Evolutionary conservation across 1,140 invertebrate species (phyloP), one percentile per base, ranked within the genome.

Genomic region (Andricus grossulariae): DNA sequence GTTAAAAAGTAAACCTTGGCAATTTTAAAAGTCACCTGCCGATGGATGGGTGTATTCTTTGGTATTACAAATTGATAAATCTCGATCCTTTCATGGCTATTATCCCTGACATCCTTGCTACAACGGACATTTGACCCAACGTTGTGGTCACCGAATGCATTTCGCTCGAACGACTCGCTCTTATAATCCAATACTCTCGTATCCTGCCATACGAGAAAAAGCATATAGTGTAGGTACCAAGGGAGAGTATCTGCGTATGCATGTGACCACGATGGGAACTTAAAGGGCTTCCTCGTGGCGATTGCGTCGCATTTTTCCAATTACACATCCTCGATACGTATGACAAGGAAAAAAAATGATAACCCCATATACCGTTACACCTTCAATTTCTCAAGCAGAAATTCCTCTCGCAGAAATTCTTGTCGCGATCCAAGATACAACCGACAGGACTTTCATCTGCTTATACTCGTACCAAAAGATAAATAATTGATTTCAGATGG

Each of bases 131-230:
- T 66, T 66, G 60, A 66, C 60, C 60, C 60, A n/a, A 66, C 60
- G 16, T 66, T 66, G 60, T 66, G 60, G 60, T 66, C 60, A n/a
- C 52, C 60, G 39, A 66, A 39, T 45, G 60, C 60, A 66, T 66
- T 66, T 66, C 60, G 25, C 57, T 32, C 57, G 21, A 60, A 60
- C 57, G 12, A 60, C 57, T 25, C 57, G 60, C 25, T 66, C 60
- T 66, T 66, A 66, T 66, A 66, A 66, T 66, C 25, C 25, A 66
- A 66, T 66, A 66, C 60, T 66, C 60, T 60, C 57, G 57, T 66
- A 66, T 39, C 60, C 60, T 66, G 60, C 21, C 60, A 32, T 66
- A 66, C 32, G 25, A 66, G 60, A 66, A 66, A 66, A 66, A 39
- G 12, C 60, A 66, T 66, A 66, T 39, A 66, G 32, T 39, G 57